Percentiles rank a stretch among this genome's conserved stretches.
Conservation (phyloP, 2,888 invertebrate species). For the Phymatocera aterrima region DNA sequence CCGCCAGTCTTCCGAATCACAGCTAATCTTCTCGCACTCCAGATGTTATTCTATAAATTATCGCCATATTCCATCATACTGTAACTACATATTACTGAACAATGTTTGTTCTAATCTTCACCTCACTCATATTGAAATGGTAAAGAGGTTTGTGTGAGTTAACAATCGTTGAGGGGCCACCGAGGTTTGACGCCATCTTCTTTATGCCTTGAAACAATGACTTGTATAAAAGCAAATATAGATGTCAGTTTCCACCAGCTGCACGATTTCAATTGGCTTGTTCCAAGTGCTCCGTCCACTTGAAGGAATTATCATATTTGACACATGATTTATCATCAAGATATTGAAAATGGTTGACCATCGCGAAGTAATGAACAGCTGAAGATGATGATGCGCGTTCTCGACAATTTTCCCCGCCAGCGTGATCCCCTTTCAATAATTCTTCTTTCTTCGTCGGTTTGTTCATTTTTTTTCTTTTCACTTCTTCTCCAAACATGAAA, state of each 20-base stretch:
- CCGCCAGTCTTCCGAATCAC: too few relatives aligned
- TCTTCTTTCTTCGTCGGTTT: not conserved
- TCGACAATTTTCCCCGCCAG: not conserved
- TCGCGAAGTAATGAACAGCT: not conserved
- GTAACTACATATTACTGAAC: too few relatives aligned
- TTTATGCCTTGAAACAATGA: not conserved
- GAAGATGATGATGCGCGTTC: not conserved
- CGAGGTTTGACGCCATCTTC: too few relatives aligned
- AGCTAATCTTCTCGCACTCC: too few relatives aligned
- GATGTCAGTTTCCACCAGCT: not conserved
- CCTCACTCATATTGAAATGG: too few relatives aligned
- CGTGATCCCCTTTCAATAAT: too few relatives aligned
- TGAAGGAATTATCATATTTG: too few relatives aligned
- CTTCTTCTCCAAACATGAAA: not conserved
- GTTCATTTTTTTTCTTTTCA: not conserved
- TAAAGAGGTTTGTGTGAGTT: too few relatives aligned
- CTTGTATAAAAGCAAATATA: not conserved
- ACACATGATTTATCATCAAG: slow-evolving; percentile 3
- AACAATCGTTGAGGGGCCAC: too few relatives aligned
- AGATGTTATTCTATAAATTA: too few relatives aligned
- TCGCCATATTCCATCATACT: too few relatives aligned
- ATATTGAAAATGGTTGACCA: not conserved
- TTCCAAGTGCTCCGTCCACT: not conserved
- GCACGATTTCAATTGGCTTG: not conserved
- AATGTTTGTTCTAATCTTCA: too few relatives aligned